A percentile compares a stretch with the other conserved stretches of the same genome.
phyloP scores from a whole-genome alignment of 2,113 vertebrate genomes.

The Henicopernis longicauda region DNA sequence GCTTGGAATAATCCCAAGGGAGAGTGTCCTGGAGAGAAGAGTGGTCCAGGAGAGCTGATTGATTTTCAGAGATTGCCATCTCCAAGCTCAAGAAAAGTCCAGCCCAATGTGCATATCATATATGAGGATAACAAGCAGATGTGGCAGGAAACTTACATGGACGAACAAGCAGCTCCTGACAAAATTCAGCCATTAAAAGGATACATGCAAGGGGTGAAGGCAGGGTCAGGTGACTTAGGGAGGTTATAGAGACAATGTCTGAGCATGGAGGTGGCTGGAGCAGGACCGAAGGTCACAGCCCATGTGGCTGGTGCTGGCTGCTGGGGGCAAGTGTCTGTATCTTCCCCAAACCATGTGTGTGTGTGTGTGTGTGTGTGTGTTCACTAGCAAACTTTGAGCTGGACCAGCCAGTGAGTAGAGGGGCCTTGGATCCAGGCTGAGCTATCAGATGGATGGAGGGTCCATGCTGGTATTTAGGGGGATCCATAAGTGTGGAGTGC shows the following conservation, averaged over 20 bases:
- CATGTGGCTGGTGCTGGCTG: background rate
- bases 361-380: accelerated
- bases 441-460: background rate
- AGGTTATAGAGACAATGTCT: background rate
- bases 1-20: background rate
- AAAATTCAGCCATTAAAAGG: background rate
- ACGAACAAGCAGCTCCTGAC: background rate
- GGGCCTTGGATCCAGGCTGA: background rate
- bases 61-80: background rate
- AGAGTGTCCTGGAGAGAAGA: background rate
- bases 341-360: background rate
- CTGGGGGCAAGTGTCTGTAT: background rate
- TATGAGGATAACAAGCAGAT: background rate
- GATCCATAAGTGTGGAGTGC: too few relatives aligned
- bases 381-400: background rate
- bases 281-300: background rate
- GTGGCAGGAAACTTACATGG: background rate
- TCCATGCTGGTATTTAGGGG: background rate
- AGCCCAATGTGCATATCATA: too few relatives aligned
- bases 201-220: background rate
- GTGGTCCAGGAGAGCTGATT: background rate
- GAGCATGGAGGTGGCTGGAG: background rate
- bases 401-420: background rate
- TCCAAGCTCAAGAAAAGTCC: background rate
- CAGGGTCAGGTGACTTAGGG: background rate